Base-by-base conservation (phyloP, 2,113 vertebrate species). In the Hylia prasina region DNA sequence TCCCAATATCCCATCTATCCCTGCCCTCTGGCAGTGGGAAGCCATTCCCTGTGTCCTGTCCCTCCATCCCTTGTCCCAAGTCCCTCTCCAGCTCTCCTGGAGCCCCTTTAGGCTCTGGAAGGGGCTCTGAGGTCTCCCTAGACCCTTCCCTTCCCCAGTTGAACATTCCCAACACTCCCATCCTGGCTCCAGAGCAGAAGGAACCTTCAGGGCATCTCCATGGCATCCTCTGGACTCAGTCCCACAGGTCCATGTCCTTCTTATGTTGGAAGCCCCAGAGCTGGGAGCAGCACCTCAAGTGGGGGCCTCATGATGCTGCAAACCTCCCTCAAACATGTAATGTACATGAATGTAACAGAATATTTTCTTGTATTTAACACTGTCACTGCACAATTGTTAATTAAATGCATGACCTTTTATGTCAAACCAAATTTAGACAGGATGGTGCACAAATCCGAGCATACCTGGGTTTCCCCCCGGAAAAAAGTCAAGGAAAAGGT, bases 1-100 rank as follows among this genome's bases (percentile, higher is more conserved):
- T 61, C 56, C 8, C 23, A 78, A n/a, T 15, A 30, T 54, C 15
- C 28, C n/a, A 61, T 6, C 47, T 0, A 2, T 0, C 10, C 56
- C 28, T 60, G 18, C 33, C 39, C 24, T 40, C 13, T 50, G 13
- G 22, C 53, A 68, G 2, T 60, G 2, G 2, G 22, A 56, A 71
- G 18, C n/a, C 53, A 75, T 75, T 75, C n/a, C 30, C 37, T 6
- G 1, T 45, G 9, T 51, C 24, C 45, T 68, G 24, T 44, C 45
- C 23, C 30, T 47, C n/a, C 47, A 60, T 4, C 0, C 20, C 24
- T 39, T 75, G 45, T 60, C 45, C 30, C 13, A 0, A 35, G 24
- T 68, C 70, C 21, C 24, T 75, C 53, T 75, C 61, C 53, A 75
- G 39, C 39, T 39, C 45, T 82, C 23, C 9, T 66, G 60, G 23